Percentiles rank a stretch among this genome's conserved stretches.
phyloP scores from a whole-genome alignment of 2,797 vertebrate species.

The Urosaurus nigricauda region DNA sequence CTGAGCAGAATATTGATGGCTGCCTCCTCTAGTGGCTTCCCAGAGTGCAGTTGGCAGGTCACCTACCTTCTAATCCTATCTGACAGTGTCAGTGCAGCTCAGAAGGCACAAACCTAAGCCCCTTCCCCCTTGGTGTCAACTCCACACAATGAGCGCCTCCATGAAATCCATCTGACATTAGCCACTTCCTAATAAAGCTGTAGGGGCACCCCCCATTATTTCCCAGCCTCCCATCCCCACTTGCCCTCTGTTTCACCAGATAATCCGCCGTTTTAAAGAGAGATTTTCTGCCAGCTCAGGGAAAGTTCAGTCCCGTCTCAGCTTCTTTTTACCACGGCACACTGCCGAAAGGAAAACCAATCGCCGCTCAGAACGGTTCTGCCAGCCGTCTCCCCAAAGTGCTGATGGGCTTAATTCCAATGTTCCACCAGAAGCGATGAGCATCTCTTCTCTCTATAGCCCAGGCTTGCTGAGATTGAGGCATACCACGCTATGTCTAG shows the following conservation, averaged over 20 bases:
- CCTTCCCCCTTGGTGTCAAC: slow-evolving; percentile 10
- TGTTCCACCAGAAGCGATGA: not conserved
- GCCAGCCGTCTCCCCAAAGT: not conserved
- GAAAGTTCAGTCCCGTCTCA: slow-evolving; percentile 68
- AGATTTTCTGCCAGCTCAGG: slow-evolving; percentile 70
- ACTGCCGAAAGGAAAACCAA: slow-evolving; percentile 46
- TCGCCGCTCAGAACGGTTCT: slow-evolving; percentile 16
- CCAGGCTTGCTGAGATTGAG: not conserved
- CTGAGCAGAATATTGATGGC: not conserved
- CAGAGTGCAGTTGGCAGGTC: slow-evolving; percentile 11
- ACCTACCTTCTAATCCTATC: not conserved
- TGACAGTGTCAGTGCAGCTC: not conserved
- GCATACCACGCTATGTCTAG: not conserved
- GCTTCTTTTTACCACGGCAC: slow-evolving; percentile 53
- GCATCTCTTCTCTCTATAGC: not conserved
- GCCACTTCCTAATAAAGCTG: slow-evolving; percentile 77
- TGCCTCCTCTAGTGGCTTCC: not conserved
- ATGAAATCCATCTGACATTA: slow-evolving; percentile 66
- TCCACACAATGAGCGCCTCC: slow-evolving; percentile 35
- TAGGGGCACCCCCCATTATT: slow-evolving; percentile 70
- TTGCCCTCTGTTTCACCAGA: slow-evolving; percentile 78
- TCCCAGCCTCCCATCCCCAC: slow-evolving; percentile 61
- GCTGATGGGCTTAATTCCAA: not conserved
- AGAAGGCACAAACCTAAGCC: not conserved
- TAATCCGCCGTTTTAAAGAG: slow-evolving; percentile 75